Base-by-base conservation (phyloP, 2,888 invertebrate genomes). In the Vesta saturnalis region DNA sequence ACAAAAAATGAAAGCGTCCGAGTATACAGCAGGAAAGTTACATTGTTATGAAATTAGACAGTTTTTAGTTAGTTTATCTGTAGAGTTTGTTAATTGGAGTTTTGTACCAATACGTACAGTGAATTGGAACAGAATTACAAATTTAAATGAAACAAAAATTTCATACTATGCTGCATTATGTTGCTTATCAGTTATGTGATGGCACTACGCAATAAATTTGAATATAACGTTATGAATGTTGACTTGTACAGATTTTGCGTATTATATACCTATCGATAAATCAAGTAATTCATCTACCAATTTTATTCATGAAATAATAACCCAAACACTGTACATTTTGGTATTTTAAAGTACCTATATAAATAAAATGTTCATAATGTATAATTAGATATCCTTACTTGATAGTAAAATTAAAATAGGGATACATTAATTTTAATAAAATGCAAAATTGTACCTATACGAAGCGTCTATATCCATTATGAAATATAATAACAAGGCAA, bases 111-210 rank as follows among this genome's bases (percentile, higher is more conserved):
- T 39, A 39, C 39, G 39, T 39, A 39, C 12, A 39, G n/a, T n/a
- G 12, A 39, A 8, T n/a, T 39, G 39, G 30, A 30, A 19, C 5
- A n/a, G 19, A 52, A 52, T 52, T 43, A 43, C 43, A 10, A 43
- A 43, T 52, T 19, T 52, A 19, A 52, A 52, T 52, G 52, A 52
- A 52, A 19, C 18, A 18, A 52, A 52, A 52, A 52, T 19, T 52
- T 19, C 18, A 19, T 52, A 19, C 52, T 52, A 19, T 39, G 19
- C 19, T 1, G 52, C 18, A 19, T 52, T 52, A 19, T 52, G 5
- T 52, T 52, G 6, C 19, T 52, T 52, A 52, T 52, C 52, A 52
- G 52, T 21, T 19, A 19, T 18, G 18, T 21, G 52, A 52, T 52
- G 52, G 52, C 1, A 2, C 19, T 52, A 19, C 8, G 52, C 12